Percentiles rank a stretch among this genome's conserved stretches.
Evolutionary conservation across 2,797 vertebrate genomes (phyloP).

Genomic region (Sardinella longiceps): DNA sequence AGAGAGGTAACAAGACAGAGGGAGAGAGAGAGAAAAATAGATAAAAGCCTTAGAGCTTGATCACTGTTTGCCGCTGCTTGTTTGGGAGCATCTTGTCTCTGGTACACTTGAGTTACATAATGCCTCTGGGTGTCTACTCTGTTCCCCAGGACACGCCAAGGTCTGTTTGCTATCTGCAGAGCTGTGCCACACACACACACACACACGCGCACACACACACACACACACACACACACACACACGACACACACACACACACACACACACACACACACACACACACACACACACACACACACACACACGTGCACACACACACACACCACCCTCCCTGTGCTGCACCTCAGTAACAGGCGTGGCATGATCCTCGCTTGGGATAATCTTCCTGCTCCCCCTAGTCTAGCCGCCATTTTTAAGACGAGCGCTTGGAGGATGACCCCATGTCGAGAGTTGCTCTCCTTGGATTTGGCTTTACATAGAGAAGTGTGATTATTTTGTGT

Average conservation of each 20-base stretch:
- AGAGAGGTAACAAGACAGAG: no score
- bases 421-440: neutral
- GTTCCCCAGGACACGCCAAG: slow-evolving; percentile 24
- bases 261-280: no score
- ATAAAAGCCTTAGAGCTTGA: neutral
- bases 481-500: neutral
- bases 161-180: slow-evolving; percentile 28
- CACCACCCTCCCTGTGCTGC: neutral
- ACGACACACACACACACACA: no score
- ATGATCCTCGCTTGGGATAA: neutral
- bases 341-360: neutral
- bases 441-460: neutral
- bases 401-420: neutral
- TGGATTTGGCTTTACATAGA: neutral
- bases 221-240: no score
- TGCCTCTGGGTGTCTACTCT: slow-evolving; percentile 14
- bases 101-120: neutral
- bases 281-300: no score
- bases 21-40: neutral
- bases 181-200: no score
- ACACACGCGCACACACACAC: no score
- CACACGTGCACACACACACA: no score
- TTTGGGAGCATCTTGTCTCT: neutral
- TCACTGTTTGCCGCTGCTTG: neutral
- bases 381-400: neutral